Evolutionary conservation across 2,113 vertebrate species (phyloP).

Genomic region (Castor canadensis): DNA sequence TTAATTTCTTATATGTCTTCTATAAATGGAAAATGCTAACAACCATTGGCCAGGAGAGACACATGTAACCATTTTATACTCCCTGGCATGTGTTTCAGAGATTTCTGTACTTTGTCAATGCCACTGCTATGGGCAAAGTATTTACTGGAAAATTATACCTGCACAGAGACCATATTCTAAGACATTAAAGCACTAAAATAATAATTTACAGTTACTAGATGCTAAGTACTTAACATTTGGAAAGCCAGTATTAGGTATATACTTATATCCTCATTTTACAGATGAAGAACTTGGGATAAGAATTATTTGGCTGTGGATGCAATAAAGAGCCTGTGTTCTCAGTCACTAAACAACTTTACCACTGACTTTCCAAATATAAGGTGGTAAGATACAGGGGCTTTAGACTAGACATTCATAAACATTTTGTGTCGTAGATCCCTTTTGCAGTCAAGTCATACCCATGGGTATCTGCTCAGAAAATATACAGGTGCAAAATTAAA

Average conservation of each 20-base stretch:
- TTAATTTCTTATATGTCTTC: constrained; percentile 14
- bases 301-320: neutral
- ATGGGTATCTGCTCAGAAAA: neutral
- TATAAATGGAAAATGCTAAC: constrained; percentile 55
- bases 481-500: neutral
- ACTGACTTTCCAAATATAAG: neutral
- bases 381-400: neutral
- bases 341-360: neutral
- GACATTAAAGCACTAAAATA: neutral
- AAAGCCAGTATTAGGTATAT: neutral
- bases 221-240: neutral
- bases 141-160: neutral
- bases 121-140: neutral
- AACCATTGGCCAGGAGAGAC: neutral
- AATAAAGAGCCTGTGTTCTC: neutral
- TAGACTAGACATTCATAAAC: neutral
- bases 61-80: neutral
- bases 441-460: neutral
- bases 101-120: neutral
- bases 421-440: neutral
- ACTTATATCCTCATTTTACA: constrained; percentile 7
- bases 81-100: neutral
- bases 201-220: neutral
- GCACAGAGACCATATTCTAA: constrained; percentile 1
- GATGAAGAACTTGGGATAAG: neutral